phyloP scores from a whole-genome alignment of 2,113 vertebrate genomes.

The Bungarus multicinctus region DNA sequence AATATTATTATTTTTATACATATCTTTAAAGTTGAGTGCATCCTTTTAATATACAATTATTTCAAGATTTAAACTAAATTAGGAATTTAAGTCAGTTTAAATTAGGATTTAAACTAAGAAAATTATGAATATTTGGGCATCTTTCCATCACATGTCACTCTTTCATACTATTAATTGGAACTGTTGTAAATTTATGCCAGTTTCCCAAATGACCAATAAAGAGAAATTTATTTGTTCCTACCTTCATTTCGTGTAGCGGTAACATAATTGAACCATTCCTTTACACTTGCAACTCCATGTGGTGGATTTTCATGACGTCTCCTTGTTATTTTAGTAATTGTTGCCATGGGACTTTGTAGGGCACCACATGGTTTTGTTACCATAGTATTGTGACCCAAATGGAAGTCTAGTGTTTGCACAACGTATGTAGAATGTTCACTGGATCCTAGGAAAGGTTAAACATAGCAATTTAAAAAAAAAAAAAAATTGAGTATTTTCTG shows the following conservation, averaged over 20 bases:
- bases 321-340: constrained; percentile 96
- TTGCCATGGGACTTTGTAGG: constrained; percentile 96
- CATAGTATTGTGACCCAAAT: constrained; percentile 98
- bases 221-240: constrained; percentile 45
- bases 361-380: constrained; percentile 97
- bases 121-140: neutral
- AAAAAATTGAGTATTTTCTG: neutral
- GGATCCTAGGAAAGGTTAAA: constrained; percentile 71
- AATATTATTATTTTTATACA: neutral
- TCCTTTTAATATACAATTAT: neutral
- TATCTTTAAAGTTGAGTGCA: neutral
- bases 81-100: too few relatives aligned
- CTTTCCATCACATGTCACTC: neutral
- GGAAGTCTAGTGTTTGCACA: constrained; percentile 96
- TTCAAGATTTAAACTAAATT: neutral
- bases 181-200: constrained; percentile 25
- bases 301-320: constrained; percentile 95
- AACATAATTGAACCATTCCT: constrained; percentile 98
- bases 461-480: neutral
- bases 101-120: neutral
- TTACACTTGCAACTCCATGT: constrained; percentile 93
- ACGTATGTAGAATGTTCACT: constrained; percentile 94
- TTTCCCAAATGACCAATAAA: neutral
- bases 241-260: constrained; percentile 98
- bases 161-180: neutral